phyloP scores from a whole-genome alignment of 2,888 invertebrate genomes.

The Syritta pipiens region DNA sequence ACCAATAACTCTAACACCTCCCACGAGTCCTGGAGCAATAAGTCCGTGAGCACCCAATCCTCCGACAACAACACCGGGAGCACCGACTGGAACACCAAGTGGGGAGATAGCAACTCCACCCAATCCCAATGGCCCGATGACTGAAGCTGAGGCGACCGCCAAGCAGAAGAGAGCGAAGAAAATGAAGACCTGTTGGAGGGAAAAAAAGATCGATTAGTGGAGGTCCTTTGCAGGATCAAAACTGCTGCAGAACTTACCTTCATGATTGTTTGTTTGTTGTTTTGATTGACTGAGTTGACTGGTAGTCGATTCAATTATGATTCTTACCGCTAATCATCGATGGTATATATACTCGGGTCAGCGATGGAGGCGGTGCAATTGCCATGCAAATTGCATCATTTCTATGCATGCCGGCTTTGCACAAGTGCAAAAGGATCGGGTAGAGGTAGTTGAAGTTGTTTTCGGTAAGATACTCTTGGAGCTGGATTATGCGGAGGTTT shows the following conservation, averaged over 20 bases:
- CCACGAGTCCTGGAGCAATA: conserved; percentile 48
- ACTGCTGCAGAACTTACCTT: conserved; percentile 25
- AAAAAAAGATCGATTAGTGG: not conserved
- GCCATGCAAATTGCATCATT: conserved; percentile 49
- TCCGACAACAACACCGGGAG: conserved; percentile 54
- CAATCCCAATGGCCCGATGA: conserved; percentile 56
- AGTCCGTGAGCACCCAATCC: conserved; percentile 56
- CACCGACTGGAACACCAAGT: conserved; percentile 46
- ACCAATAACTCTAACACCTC: conserved; percentile 54
- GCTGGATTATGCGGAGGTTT: too few species aligned
- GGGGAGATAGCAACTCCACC: conserved; percentile 49
- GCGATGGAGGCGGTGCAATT: conserved; percentile 42
- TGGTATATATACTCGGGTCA: conserved; percentile 25
- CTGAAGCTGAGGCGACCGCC: conserved; percentile 64
- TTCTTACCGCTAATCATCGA: conserved; percentile 7
- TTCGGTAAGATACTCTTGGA: not conserved
- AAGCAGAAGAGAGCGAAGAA: conserved; percentile 68
- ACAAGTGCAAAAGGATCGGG: too few species aligned
- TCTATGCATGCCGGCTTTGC: too few species aligned
- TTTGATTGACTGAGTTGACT: conserved; percentile 59
- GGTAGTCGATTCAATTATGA: conserved; percentile 59
- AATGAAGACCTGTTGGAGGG: conserved; percentile 54
- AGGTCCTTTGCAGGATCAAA: not conserved
- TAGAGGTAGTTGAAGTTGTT: too few species aligned
- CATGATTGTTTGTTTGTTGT: conserved; percentile 45